Conservation (phyloP, 2,797 vertebrate species). For the Nothura maculosa region DNA sequence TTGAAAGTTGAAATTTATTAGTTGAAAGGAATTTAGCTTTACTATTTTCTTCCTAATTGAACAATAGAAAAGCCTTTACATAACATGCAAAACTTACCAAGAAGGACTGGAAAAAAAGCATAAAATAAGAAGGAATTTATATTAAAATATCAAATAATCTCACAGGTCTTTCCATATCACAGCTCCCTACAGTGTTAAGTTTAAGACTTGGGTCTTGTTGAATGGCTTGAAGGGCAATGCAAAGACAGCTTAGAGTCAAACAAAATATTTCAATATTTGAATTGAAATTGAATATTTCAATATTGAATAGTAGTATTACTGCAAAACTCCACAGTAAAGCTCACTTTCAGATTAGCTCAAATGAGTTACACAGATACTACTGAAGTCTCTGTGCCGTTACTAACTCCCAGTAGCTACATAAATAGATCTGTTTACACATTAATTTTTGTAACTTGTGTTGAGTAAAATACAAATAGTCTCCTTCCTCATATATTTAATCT, state of each 20-base stretch:
- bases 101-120: neutral
- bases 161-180: accelerated
- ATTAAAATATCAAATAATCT: neutral
- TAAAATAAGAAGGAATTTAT: neutral
- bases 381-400: neutral
- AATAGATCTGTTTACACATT: neutral
- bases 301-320: neutral
- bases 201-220: neutral
- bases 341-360: neutral
- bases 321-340: neutral
- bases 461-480: neutral
- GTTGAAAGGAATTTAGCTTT: neutral
- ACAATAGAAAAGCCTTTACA: neutral
- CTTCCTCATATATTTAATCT: neutral
- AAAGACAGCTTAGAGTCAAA: neutral
- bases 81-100: neutral
- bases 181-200: neutral
- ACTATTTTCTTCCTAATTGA: neutral
- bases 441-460: neutral
- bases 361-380: neutral
- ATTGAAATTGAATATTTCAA: too few species aligned
- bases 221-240: neutral
- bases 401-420: neutral
- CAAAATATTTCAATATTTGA: neutral
- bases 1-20: neutral